Evolutionary conservation across 1,140 invertebrate genomes (phyloP).

Genomic region (Tetragonula clypearis): DNA sequence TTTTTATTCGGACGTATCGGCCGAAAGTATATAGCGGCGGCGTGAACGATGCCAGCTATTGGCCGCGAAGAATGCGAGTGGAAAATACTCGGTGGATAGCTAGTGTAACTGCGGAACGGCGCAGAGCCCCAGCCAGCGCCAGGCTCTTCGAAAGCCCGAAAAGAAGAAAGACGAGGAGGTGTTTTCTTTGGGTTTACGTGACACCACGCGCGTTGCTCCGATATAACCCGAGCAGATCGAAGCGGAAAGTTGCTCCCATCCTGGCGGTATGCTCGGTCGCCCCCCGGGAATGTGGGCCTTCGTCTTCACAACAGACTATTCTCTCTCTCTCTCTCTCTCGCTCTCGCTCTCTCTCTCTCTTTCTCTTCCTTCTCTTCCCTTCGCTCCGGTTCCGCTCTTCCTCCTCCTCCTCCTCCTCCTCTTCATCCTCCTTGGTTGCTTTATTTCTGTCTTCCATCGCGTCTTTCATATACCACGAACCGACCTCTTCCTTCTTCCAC

Average conservation of each 20-base stretch:
- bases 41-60: slow-evolving; percentile 28
- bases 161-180: slow-evolving; percentile 68
- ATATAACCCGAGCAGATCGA: slow-evolving; percentile 72
- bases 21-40: neutral
- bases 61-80: slow-evolving; percentile 58
- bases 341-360: neutral
- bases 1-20: slow-evolving; percentile 13
- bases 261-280: slow-evolving; percentile 72
- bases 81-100: slow-evolving; percentile 55
- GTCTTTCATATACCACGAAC: slow-evolving; percentile 58
- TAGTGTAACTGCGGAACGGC: slow-evolving; percentile 56
- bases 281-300: slow-evolving; percentile 72
- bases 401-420: neutral
- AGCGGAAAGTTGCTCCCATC: slow-evolving; percentile 71
- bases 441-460: slow-evolving; percentile 44
- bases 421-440: neutral
- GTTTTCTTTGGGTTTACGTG: slow-evolving; percentile 78
- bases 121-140: slow-evolving; percentile 8
- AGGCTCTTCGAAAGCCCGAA: slow-evolving; percentile 47
- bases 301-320: slow-evolving; percentile 59
- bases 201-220: slow-evolving; percentile 71
- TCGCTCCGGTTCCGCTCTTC: too few species aligned
- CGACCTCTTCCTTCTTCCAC: slow-evolving; percentile 44
- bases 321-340: neutral
- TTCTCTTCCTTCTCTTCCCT: neutral